phyloP scores from a whole-genome alignment of 2,113 vertebrate genomes.

The Nothocercus julius region DNA sequence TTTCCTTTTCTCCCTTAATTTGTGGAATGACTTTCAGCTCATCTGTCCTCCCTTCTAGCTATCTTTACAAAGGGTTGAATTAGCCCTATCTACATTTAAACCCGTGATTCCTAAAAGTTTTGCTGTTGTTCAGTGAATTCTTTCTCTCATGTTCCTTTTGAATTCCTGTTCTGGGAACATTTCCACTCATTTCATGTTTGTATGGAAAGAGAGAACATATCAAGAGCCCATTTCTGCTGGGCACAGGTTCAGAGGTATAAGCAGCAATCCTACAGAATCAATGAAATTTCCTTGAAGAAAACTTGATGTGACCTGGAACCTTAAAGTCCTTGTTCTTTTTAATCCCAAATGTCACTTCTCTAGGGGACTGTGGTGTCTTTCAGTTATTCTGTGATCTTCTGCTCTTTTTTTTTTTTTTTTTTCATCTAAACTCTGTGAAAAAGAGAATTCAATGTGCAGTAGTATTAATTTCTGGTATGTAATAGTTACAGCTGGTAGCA shows the following conservation, averaged over 20 bases:
- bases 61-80: neutral
- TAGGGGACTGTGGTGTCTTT: neutral
- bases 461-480: conserved; percentile 17
- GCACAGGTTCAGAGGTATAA: neutral
- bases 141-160: neutral
- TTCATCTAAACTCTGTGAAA: neutral
- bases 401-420: neutral
- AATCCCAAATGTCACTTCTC: neutral
- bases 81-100: neutral
- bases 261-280: neutral
- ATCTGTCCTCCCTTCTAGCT: neutral
- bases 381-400: neutral
- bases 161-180: neutral
- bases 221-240: neutral
- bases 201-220: neutral
- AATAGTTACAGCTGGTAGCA: conserved; percentile 42
- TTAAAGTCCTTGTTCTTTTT: neutral
- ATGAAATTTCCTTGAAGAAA: neutral
- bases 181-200: neutral
- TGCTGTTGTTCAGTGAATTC: neutral
- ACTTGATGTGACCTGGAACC: neutral
- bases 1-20: neutral
- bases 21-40: neutral
- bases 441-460: neutral
- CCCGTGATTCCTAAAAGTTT: neutral